Base-by-base conservation (phyloP, 2,797 vertebrate genomes). In the Hippopotamyrus pictus region DNA sequence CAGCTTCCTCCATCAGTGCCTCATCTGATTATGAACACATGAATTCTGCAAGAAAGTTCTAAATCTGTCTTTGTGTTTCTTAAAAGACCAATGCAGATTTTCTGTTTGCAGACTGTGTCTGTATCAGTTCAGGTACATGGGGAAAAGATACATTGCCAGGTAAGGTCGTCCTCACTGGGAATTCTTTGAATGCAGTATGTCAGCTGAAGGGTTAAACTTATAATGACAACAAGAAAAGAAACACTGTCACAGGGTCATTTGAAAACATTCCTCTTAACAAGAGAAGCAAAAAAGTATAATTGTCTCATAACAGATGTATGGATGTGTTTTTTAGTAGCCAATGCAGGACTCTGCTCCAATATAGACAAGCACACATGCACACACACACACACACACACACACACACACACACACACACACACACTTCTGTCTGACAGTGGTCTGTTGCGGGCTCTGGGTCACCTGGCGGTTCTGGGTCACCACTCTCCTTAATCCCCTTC, bases 101-200 rank as follows among this genome's bases (percentile, higher is more conserved):
- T 89, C 88, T 93, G 5, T 93, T 91, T 92, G 25, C 96, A 99
- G 99, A 94, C 97, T 99, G 17, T 99, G 98, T 93, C 95, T 99
- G 7, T 97, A 99, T 95, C 99, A 99, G 95, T 99, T 99, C 94
- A 97, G 98, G 94, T 99, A 99, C 94, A 98, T 99, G 98, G 99
- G 99, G 41, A 99, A 99, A 90, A 95, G 98, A 93, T 97, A 97
- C 93, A 98, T 99, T 90, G 96, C 97, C 96, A 99, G 99, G 99
- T 99, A 98, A 94, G 93, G 95, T 96, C 93, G 93, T 91, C 87
- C 54, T 76, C 59, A 41, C n/a, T 54, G 33, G 33, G 33, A 76
- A 19, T 76, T 76, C 69, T 76, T 37, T 76, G 69, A 76, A 50
- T 54, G 33, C 51, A 59, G 6, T 87, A 29, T 51, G 29, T 51